Base-by-base conservation (phyloP, 2,888 invertebrate species). In the Plemyria rubiginata region DNA sequence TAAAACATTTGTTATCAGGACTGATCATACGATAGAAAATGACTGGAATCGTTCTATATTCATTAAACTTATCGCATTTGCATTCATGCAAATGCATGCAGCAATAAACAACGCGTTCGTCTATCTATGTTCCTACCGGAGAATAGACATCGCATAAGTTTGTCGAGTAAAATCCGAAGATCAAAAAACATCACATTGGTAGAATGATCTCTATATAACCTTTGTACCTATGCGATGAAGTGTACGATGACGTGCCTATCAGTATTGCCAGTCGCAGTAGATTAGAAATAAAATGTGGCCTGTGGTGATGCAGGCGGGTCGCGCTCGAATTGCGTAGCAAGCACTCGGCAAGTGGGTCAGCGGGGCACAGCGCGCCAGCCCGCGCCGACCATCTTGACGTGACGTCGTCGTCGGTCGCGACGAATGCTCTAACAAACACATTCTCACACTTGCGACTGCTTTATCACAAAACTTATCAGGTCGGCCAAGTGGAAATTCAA, bases 261-360 rank as follows among this genome's bases (percentile, higher is more conserved):
- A 29, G 56, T 57, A 49, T 22, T 53, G 43, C 45, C 32, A 57
- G 50, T 43, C 32, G 29, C 57, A 60, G 62, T 60, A 49, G 53
- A 65, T 67, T 67, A 65, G 65, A 70, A 70, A 67, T 60, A 60
- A 65, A 66, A 48, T 52, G 32, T 65, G 65, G 63, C 53, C 51
- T 60, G 65, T 66, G 62, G 41, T 41, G 43, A 1, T 45, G 45
- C 16, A 16, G 74, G 76, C 78, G 83, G 84, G 86, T 85, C 88
- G 88, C 84, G 88, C 82, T 88, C 85, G 85, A 86, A 87, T 90
- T 90, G 90, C 90, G 90, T 89, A 87, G 89, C 80, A 60, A 84
- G 80, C 86, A 85, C 84, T 86, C 85, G 76, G 84, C 87, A 92
- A 88, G 81, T 92, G 85, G 92, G 92, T 92, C 90, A 91, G 83